Evolutionary conservation across 2,113 vertebrate genomes (phyloP), one percentile per base, ranked within the genome.

Genomic region (Larimichthys polyactis): DNA sequence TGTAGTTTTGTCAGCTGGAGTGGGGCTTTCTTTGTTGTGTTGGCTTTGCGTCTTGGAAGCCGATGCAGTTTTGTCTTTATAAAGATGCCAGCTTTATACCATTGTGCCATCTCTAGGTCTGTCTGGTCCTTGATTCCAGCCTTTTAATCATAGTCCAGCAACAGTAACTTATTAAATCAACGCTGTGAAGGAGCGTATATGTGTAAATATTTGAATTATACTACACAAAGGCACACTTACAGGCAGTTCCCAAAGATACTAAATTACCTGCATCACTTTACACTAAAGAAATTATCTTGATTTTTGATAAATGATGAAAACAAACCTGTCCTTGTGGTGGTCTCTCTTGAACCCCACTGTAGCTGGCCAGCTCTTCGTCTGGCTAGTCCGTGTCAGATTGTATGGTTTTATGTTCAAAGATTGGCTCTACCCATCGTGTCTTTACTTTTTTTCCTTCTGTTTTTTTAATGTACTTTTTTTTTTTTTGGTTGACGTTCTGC

Each of bases 271-370:
- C 49, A 73, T 40, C 36, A 40, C 36, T 40, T 40, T 8, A 7
- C 59, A 71, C 32, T 66, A 32, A 44, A 59, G 0, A 58, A 32
- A 46, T 16, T 49, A 60, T 81, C 70, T 82, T 75, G 48, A 74
- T 32, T 78, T 84, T 86, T 91, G 86, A 89, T 90, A 90, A 91
- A 90, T 92, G 92, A 93, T 87, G 89, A 90, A 88, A 92, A 89
- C 62, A 77, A 58, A 32, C 55, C 36, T 57, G 76, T 75, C 72
- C 24, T 24, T 32, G 75, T 87, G 88, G 80, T 79, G 87, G 82
- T 89, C 81, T 77, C 76, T 86, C 76, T 86, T 88, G 84, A 72
- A 62, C 72, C 77, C 84, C 82, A 19, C 85, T 90, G 87, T 85
- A 64, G 55, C 55, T 68, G 79, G 66, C 43, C 15, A 5, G 52